A percentile compares a stretch with the other conserved stretches of the same genome.
Conservation (phyloP, 2,113 vertebrate species). For the Microtus pennsylvanicus region DNA sequence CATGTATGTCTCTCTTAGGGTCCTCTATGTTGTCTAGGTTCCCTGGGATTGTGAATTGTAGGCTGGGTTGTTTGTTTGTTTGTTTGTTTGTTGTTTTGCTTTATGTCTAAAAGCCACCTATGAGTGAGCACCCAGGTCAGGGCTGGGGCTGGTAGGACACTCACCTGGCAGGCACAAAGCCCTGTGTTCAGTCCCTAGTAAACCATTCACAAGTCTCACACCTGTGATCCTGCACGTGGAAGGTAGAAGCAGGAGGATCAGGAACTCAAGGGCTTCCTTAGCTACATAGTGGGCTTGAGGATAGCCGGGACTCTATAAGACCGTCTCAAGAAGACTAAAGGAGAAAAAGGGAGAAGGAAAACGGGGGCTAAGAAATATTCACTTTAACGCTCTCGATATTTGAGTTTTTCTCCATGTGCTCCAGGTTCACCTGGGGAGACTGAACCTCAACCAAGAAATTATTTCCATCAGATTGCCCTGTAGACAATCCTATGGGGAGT, state of each 20-base stretch:
- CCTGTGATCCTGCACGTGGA: background rate
- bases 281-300: background rate
- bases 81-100: too few species aligned
- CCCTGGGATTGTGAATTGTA: too few species aligned
- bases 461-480: background rate
- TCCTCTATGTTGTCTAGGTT: too few species aligned
- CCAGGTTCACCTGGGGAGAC: background rate
- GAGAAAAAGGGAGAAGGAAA: background rate
- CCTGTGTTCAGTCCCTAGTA: background rate
- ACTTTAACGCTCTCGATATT: background rate
- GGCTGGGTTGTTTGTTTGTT: too few species aligned
- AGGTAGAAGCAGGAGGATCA: background rate
- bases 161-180: background rate
- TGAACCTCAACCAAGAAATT: background rate
- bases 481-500: background rate
- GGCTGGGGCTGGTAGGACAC: background rate
- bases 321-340: background rate
- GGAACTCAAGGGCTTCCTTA: background rate
- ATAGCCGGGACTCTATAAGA: background rate
- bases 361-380: background rate
- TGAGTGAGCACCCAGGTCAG: background rate
- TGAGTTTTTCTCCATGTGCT: background rate
- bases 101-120: too few species aligned
- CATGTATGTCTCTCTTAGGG: too few species aligned
- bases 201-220: background rate